Conservation (phyloP, 23 tunicate genomes). For the Halocynthia roretzi region DNA sequence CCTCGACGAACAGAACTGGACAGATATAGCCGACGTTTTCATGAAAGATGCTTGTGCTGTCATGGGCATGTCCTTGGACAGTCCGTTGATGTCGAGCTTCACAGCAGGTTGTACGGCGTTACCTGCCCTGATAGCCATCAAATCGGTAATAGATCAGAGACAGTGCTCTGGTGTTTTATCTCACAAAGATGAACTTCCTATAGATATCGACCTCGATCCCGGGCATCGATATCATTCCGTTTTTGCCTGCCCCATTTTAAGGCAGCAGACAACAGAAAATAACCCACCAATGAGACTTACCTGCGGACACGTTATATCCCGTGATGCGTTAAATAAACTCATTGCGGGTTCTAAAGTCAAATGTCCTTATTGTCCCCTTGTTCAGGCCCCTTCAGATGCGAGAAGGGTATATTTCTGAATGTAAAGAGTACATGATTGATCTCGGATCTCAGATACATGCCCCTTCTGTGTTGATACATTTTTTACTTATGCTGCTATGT, state of each 20-base stretch:
- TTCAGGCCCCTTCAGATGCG: conserved; percentile 69
- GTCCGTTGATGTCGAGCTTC: conserved; percentile 64
- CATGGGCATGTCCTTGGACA: conserved; percentile 65
- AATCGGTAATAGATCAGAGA: conserved; percentile 86
- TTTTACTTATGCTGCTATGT: too few species aligned
- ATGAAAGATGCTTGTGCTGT: conserved; percentile 57
- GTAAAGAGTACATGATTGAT: too few species aligned
- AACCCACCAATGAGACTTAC: conserved; percentile 93
- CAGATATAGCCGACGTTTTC: conserved; percentile 51
- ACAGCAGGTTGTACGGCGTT: conserved; percentile 92
- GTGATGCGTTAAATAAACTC: conserved; percentile 80
- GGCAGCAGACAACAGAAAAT: conserved; percentile 77
- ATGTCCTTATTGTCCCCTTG: conserved; percentile 96
- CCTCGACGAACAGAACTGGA: conserved; percentile 60
- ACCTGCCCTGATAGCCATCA: conserved; percentile 86
- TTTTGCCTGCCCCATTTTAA: conserved; percentile 95
- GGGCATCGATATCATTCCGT: conserved; percentile 92
- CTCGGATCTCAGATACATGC: too few species aligned
- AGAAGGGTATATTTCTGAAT: conserved; percentile 40
- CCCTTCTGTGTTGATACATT: too few species aligned
- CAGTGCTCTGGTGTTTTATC: conserved; percentile 63
- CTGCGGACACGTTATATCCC: conserved; percentile 95
- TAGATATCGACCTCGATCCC: conserved; percentile 76
- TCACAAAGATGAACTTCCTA: conserved; percentile 90
- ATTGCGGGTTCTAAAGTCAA: conserved; percentile 70